These are phyloP conservation scores for Trachurus trachurus DNA, from an alignment of 2,797 vertebrate species.

Conservation along the genomic window DNA sequence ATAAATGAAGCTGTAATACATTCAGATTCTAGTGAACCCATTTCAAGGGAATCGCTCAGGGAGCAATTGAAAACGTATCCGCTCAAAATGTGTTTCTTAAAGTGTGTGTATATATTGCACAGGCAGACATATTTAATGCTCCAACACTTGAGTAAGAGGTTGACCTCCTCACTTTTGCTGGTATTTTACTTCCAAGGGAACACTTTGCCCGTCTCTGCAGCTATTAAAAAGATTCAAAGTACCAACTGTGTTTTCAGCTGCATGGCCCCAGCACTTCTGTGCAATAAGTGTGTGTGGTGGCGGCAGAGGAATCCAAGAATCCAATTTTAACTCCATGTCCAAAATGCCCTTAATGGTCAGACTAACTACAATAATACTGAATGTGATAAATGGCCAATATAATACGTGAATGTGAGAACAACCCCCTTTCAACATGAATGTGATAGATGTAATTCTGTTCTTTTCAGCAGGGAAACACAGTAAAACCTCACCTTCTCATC, in stretches of 20 bases:
- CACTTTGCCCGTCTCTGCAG: constrained; percentile 37
- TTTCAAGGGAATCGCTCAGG: constrained; percentile 37
- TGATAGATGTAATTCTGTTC: no score
- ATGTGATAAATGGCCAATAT: constrained; percentile 18
- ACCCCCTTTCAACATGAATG: neutral
- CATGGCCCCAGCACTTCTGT: constrained; percentile 24
- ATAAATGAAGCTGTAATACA: constrained; percentile 29
- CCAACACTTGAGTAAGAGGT: constrained; percentile 33
- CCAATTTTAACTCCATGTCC: constrained; percentile 39
- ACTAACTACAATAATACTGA: constrained; percentile 32
- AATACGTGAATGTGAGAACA: neutral
- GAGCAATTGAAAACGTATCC: constrained; percentile 25
- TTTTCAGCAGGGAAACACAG: neutral
- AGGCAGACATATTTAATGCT: constrained; percentile 51
- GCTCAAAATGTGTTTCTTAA: constrained; percentile 29
- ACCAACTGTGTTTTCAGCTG: constrained; percentile 40
- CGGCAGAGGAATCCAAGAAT: constrained; percentile 23
- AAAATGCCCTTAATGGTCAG: constrained; percentile 44
- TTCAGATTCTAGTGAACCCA: constrained; percentile 18
- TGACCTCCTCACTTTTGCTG: constrained; percentile 38
- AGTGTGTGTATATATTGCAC: constrained; percentile 29
- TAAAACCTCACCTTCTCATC: constrained; percentile 86
- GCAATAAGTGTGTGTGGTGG: constrained; percentile 27
- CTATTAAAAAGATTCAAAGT: constrained; percentile 68
- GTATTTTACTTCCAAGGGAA: constrained; percentile 51